Percentiles rank a stretch among this genome's conserved stretches.
Conservation (phyloP, 2,113 vertebrate genomes). For the Bujurquina vittata region DNA sequence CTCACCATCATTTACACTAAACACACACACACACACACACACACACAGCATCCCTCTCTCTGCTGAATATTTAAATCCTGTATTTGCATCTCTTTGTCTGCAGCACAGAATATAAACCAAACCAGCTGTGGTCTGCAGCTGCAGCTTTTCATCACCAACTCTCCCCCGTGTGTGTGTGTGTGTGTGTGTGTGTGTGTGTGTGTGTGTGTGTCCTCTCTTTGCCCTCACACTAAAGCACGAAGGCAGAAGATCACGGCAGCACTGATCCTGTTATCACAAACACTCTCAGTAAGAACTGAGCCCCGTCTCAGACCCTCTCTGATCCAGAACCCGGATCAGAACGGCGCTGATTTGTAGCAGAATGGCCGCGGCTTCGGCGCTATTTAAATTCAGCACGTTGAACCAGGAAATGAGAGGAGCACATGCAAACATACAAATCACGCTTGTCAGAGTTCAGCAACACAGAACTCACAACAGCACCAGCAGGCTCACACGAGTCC, state of each 20-base stretch:
- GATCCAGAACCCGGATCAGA: not conserved
- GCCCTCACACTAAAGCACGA: not conserved
- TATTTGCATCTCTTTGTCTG: not conserved
- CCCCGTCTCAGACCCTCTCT: not conserved
- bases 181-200: not conserved
- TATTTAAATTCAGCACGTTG: not conserved
- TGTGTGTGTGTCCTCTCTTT: not conserved
- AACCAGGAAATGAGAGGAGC: not conserved
- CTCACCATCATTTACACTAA: not conserved
- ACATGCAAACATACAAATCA: not conserved
- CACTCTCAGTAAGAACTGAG: not conserved
- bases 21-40: not conserved
- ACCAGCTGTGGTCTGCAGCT: not conserved
- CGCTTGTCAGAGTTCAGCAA: not conserved
- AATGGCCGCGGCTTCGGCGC: accelerated
- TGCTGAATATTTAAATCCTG: slow-evolving; percentile 9
- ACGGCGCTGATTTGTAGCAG: too few relatives aligned
- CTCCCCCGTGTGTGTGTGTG: too few relatives aligned
- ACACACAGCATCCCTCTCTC: not conserved
- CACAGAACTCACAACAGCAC: not conserved
- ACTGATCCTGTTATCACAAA: not conserved
- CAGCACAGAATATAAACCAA: not conserved
- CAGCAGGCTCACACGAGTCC: accelerated
- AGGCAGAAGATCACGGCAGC: not conserved
- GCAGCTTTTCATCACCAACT: not conserved